Base-by-base conservation (phyloP, 2,888 invertebrate species). In the Leucozona laternaria region DNA sequence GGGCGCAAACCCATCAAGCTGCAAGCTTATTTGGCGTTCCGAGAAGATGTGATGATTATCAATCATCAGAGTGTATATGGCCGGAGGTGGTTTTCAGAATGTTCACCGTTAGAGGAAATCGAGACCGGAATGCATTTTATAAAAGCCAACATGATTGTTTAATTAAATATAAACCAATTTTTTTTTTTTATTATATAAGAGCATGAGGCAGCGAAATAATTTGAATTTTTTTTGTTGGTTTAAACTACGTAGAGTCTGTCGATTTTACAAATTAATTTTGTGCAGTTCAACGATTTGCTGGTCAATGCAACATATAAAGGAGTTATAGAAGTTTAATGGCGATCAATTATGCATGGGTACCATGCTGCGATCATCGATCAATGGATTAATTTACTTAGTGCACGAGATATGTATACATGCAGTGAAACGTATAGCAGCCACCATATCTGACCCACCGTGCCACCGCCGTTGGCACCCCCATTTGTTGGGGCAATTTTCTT, bases 281-380 rank as follows among this genome's bases (percentile, higher is more conserved):
- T 62, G 43, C 66, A 45, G 10, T 55, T 34, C 31, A 73, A 75
- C 57, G 20, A 75, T 50, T 20, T n/a, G 25, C n/a, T 11, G n/a
- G 40, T 20, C 43, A 58, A 50, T 55, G 45, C 45, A 22, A 20
- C 43, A 34, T 22, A 58, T 4, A n/a, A n/a, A 37, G 57, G 31
- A 57, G 57, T 57, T 57, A 57, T 17, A 34, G 68, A 25, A 28
- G 25, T 70, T 25, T 15, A 57, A 70, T 64, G 50, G 53, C 48
- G 13, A 48, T 75, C 76, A 53, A 76, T 70, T 81, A 45, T 70
- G 40, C 50, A 45, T 43, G 22, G 31, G 57, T 58, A 64, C 71
- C 78, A 66, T 45, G 78, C 66, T 72, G 82, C 48, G 82, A 78
- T 66, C 72, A 62, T 81, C 73, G 82, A 79, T 82, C 78, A 68